These are phyloP conservation scores for Drosophila diplacantha DNA, from an alignment of 2,888 invertebrate species.

Conservation along the genomic window DNA sequence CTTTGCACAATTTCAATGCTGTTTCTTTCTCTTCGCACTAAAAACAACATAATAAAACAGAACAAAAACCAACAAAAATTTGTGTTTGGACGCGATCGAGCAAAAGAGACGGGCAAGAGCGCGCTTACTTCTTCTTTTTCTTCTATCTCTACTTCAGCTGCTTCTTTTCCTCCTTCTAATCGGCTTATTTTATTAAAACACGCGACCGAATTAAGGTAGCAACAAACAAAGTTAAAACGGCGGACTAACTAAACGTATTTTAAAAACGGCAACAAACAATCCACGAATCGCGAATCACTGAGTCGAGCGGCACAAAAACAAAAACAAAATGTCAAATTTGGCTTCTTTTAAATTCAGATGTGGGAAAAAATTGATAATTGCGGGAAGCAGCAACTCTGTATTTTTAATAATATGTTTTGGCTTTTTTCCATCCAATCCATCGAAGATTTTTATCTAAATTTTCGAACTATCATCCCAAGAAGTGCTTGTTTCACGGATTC, in stretches of 20 bases:
- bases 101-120: conserved; percentile 13
- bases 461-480: too few relatives aligned
- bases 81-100: conserved; percentile 16
- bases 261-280: conserved; percentile 11
- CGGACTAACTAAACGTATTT: conserved; percentile 15
- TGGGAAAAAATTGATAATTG: too few relatives aligned
- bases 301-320: conserved; percentile 39
- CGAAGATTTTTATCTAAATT: too few relatives aligned
- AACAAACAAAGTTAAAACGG: conserved; percentile 12
- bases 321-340: conserved; percentile 65
- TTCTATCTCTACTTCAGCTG: not conserved
- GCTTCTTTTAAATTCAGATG: too few relatives aligned
- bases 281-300: conserved; percentile 21
- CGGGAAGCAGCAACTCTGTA: too few relatives aligned
- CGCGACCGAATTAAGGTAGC: conserved; percentile 10
- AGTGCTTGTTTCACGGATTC: too few relatives aligned
- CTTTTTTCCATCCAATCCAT: too few relatives aligned
- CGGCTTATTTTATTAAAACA: conserved; percentile 5
- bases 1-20: not conserved
- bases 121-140: conserved; percentile 17
- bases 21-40: conserved; percentile 16
- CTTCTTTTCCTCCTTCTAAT: not conserved
- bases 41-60: conserved; percentile 36
- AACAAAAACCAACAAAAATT: conserved; percentile 58
- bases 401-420: too few relatives aligned